phyloP scores from a whole-genome alignment of 2,797 vertebrate species.

The Epinephelus coioides region DNA sequence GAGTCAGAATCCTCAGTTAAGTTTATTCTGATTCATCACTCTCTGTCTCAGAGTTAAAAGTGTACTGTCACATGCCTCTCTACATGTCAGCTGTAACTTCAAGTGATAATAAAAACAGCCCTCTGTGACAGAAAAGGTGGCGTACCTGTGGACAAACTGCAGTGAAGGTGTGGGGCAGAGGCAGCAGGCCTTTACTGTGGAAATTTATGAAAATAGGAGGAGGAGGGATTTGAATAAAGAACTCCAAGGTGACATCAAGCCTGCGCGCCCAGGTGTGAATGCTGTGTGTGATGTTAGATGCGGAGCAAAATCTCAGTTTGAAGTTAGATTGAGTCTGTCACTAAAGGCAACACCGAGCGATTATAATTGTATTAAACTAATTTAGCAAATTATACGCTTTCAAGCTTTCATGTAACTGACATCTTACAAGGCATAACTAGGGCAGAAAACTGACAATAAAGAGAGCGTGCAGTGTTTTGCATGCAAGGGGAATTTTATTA shows the following conservation, averaged over 20 bases:
- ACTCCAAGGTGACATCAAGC: conserved; percentile 38
- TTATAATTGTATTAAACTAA: conserved; percentile 31
- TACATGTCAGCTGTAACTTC: not conserved
- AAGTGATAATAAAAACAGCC: not conserved
- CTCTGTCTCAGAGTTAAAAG: not conserved
- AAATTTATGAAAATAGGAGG: conserved; percentile 54
- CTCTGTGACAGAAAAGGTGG: not conserved
- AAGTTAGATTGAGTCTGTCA: conserved; percentile 19
- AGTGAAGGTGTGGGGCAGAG: conserved; percentile 17
- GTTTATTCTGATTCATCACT: not conserved
- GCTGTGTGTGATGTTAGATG: conserved; percentile 7
- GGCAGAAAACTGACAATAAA: conserved; percentile 1
- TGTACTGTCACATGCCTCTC: not conserved
- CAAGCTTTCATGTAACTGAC: conserved; percentile 5
- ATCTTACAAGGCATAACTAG: not conserved
- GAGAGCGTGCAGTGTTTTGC: not conserved
- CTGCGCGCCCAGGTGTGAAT: conserved; percentile 5
- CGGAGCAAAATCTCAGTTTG: conserved; percentile 5
- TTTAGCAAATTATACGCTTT: conserved; percentile 15
- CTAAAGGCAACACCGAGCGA: conserved; percentile 7
- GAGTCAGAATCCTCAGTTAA: not conserved
- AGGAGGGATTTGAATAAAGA: conserved; percentile 48
- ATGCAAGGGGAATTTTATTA: not conserved
- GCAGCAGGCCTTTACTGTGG: conserved; percentile 22
- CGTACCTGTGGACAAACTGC: conserved; percentile 12